Base-by-base conservation (phyloP, 2,797 vertebrate genomes). In the Lacerta viridis region DNA sequence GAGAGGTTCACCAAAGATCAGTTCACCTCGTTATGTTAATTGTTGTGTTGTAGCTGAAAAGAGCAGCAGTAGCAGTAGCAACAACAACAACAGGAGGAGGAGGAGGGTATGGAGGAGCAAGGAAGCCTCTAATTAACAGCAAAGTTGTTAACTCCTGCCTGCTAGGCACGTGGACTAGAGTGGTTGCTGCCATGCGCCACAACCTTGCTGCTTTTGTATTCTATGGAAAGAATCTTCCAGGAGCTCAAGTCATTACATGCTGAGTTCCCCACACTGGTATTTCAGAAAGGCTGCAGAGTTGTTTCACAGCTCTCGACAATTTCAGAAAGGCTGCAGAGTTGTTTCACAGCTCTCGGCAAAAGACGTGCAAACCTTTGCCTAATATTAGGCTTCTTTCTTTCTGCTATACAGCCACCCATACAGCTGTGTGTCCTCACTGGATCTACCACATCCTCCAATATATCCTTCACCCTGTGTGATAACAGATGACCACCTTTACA, bases 11-110 rank as follows among this genome's bases (percentile, higher is more conserved):
- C 17, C 87, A 92, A 64, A 90, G 7, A 87, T 90, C 20, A 72
- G 64, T 13, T 93, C 92, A 90, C 89, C 88, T 89, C 90, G 41
- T 81, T 85, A 88, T 36, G 83, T 72, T 64, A 1, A 50, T 68
- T n/a, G 81, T 41, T n/a, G 29, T 39, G 15, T 71, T 91, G 15
- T 64, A 17, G 64, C 84, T 83, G 87, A 90, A 76, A 84, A 90
- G 10, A 90, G 77, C 68, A 85, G 64, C 27, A 50, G 5, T 23
- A 91, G 46, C 6, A 89, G 72, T 3, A 50, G 13, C 50, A 50
- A 50, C 50, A 50, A 50, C 50, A 50, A 50, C 50, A 11, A 75
- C 20, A 90, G 88, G 84, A 90, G 1, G 1, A 55, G 76, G 39
- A 23, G 36, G 39, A 33, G 33, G 33, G 36, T 10, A 8, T 4